A percentile compares a stretch with the other conserved stretches of the same genome.
Conservation (phyloP, 2,113 vertebrate genomes). For the Nycticryphes semicollaris region DNA sequence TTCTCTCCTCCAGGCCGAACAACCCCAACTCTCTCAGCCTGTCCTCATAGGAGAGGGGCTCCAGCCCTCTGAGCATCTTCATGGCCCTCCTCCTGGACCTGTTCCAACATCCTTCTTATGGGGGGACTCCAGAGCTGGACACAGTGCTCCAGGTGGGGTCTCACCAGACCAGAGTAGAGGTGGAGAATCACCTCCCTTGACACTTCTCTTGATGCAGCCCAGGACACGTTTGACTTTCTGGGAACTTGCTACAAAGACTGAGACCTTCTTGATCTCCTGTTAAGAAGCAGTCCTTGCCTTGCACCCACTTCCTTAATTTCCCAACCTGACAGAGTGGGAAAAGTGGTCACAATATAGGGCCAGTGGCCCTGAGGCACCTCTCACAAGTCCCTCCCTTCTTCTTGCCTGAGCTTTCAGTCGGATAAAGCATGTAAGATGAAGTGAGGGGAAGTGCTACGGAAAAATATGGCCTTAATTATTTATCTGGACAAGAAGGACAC, state of each 20-base stretch:
- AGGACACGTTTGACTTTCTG: no score
- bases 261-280: background rate
- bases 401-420: background rate
- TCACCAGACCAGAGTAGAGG: no score
- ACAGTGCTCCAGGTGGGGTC: no score
- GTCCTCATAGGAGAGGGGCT: no score
- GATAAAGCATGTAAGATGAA: background rate
- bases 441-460: background rate
- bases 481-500: background rate
- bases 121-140: no score
- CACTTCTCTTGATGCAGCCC: no score
- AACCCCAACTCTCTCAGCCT: no score
- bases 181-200: no score
- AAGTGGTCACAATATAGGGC: background rate
- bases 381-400: background rate
- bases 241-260: background rate
- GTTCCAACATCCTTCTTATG: no score
- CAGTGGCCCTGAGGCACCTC: background rate
- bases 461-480: background rate
- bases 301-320: background rate
- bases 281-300: background rate
- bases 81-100: no score
- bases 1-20: no score
- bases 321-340: background rate
- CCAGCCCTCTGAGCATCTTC: no score